Conservation (phyloP, 2,113 vertebrate species). For the Crotalus horridus region DNA sequence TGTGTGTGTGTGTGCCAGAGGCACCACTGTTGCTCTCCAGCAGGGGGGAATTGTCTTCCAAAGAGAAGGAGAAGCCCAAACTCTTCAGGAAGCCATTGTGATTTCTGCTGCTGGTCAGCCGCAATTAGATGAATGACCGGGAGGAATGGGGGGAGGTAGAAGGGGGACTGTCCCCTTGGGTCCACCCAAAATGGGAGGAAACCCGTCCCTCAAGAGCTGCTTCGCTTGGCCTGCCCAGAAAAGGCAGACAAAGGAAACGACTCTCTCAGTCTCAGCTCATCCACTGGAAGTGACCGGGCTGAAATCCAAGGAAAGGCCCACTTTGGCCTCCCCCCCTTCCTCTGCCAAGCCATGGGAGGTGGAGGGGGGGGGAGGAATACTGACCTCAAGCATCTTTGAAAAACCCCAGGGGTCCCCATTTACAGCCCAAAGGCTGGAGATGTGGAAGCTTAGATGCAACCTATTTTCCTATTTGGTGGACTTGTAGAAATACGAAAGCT, state of each 20-base stretch:
- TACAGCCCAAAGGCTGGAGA: too few species aligned
- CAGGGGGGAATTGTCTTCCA: not conserved
- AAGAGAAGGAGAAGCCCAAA: not conserved
- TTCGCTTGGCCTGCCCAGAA: not conserved
- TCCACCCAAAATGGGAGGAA: not conserved
- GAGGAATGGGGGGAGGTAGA: not conserved
- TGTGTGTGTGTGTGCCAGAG: not conserved
- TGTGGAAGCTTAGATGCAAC: too few species aligned
- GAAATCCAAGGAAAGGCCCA: not conserved
- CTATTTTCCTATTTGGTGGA: too few species aligned
- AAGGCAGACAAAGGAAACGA: not conserved
- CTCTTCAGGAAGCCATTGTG: not conserved
- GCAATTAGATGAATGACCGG: not conserved
- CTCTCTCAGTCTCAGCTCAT: not conserved
- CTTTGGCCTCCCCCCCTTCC: not conserved
- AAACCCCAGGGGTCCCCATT: not conserved
- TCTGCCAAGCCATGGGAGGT: not conserved
- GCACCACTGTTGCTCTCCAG: rapidly evolving
- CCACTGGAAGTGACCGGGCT: not conserved
- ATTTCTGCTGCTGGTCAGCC: not conserved
- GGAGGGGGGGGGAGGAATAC: not conserved
- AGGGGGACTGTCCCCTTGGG: not conserved
- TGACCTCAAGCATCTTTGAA: not conserved
- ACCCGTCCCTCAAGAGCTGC: not conserved
- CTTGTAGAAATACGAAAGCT: too few species aligned